Evolutionary conservation across 2,113 vertebrate species (phyloP).

Genomic region (Hypomesus transpacificus): DNA sequence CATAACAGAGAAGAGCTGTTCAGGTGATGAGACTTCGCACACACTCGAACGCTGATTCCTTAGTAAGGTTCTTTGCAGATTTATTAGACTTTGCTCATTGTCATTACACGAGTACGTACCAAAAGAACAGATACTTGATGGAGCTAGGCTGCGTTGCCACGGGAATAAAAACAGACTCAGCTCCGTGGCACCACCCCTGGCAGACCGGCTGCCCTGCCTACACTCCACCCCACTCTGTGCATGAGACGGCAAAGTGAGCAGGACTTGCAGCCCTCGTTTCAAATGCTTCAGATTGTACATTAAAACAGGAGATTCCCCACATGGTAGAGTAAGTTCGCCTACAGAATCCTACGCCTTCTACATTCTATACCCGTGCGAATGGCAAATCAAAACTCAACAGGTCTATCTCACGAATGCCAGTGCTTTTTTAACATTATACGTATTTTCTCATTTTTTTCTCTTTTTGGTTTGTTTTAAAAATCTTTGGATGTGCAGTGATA

Average conservation of each 20-base stretch:
- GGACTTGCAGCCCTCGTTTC: slow-evolving; percentile 68
- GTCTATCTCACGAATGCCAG: slow-evolving; percentile 84
- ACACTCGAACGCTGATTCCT: slow-evolving; percentile 61
- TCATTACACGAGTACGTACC: slow-evolving; percentile 71
- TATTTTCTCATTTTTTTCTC: slow-evolving; percentile 55
- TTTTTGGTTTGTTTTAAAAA: slow-evolving; percentile 77
- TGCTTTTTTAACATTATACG: slow-evolving; percentile 81
- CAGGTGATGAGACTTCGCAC: slow-evolving; percentile 28
- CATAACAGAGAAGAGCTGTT: slow-evolving; percentile 20
- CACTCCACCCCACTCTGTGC: slow-evolving; percentile 61
- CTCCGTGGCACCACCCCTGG: slow-evolving; percentile 60
- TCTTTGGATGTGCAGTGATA: slow-evolving; percentile 87
- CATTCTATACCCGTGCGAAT: slow-evolving; percentile 82
- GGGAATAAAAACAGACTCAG: slow-evolving; percentile 65
- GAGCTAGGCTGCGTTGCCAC: slow-evolving; percentile 63
- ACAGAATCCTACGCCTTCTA: slow-evolving; percentile 69
- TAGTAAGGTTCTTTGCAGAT: slow-evolving; percentile 63
- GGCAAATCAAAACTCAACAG: slow-evolving; percentile 74
- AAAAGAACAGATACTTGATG: slow-evolving; percentile 70
- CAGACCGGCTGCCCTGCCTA: slow-evolving; percentile 76
- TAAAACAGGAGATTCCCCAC: slow-evolving; percentile 71
- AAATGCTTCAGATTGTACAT: slow-evolving; percentile 74
- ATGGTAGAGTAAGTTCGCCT: slow-evolving; percentile 76
- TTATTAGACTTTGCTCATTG: slow-evolving; percentile 78
- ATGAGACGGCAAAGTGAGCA: slow-evolving; percentile 41